Evolutionary conservation across 1,140 invertebrate species (phyloP).

Genomic region (Trichomalopsis sarcophagae): DNA sequence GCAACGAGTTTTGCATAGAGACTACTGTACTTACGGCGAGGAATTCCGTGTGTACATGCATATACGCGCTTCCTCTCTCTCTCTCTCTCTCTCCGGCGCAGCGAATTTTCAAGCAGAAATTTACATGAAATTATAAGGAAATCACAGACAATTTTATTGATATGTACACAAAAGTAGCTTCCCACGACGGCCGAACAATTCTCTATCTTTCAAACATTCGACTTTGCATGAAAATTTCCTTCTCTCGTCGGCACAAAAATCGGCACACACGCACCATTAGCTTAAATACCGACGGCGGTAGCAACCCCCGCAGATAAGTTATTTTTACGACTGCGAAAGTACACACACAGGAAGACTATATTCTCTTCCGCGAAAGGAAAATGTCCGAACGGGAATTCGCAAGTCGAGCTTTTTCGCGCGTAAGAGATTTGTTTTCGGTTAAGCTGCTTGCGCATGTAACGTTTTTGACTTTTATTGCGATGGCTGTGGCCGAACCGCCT

Average conservation of each 20-base stretch:
- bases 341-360: slow-evolving; percentile 20
- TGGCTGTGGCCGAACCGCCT: not conserved
- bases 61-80: too few relatives aligned
- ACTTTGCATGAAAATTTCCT: not conserved
- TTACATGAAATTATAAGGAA: slow-evolving; percentile 19
- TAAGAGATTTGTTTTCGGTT: not conserved
- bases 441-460: too few relatives aligned
- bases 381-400: slow-evolving; percentile 7
- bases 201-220: not conserved
- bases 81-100: too few relatives aligned
- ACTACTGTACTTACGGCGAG: too few relatives aligned
- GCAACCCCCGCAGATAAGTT: slow-evolving; percentile 8
- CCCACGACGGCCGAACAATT: not conserved
- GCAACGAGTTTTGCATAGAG: too few relatives aligned
- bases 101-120: not conserved
- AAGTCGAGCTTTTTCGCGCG: too few relatives aligned
- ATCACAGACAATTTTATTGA: slow-evolving; percentile 12
- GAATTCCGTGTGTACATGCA: too few relatives aligned
- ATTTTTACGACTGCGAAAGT: not conserved
- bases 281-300: not conserved
- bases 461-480: not conserved
- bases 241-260: not conserved
- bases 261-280: not conserved
- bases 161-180: not conserved
- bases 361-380: slow-evolving; percentile 26